These are phyloP conservation scores for Choloepus hoffmanni DNA, from an alignment of 2,113 vertebrate genomes.

Conservation along the genomic window DNA sequence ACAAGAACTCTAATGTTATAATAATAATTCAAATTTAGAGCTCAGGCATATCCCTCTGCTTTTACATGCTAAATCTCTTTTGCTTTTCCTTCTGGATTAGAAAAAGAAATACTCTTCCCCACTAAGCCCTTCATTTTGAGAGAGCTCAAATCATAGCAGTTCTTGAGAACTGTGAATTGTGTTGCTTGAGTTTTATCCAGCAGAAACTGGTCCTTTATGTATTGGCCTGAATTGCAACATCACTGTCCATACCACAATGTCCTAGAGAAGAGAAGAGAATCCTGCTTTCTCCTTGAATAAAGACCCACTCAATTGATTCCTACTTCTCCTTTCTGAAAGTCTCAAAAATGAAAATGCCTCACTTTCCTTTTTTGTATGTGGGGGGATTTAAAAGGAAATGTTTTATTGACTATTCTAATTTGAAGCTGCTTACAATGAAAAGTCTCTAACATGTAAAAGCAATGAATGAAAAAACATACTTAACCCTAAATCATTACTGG, in stretches of 20 bases:
- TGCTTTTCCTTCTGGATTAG: not conserved
- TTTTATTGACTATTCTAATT: too few relatives aligned
- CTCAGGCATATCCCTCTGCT: accelerated
- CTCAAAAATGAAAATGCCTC: not conserved
- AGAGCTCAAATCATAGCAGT: not conserved
- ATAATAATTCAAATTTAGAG: not conserved
- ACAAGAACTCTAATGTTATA: not conserved
- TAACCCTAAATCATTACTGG: constrained; percentile 64
- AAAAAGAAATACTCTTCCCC: not conserved
- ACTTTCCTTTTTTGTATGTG: not conserved
- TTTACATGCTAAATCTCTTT: not conserved
- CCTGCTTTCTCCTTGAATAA: not conserved
- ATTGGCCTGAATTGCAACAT: not conserved
- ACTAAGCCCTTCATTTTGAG: not conserved
- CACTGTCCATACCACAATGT: not conserved
- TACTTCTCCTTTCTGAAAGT: not conserved
- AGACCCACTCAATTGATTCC: not conserved
- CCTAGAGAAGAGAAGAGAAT: not conserved
- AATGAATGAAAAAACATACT: constrained; percentile 66
- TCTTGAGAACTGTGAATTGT: not conserved
- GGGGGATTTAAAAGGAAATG: too few relatives aligned
- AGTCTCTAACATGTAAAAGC: constrained; percentile 60
- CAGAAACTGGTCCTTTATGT: not conserved
- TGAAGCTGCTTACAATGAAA: too few relatives aligned
- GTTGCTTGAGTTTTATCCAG: not conserved